A percentile compares a stretch with the other conserved stretches of the same genome.
phyloP scores from a whole-genome alignment of 2,797 vertebrate species.

The Coregonus suidteri region DNA sequence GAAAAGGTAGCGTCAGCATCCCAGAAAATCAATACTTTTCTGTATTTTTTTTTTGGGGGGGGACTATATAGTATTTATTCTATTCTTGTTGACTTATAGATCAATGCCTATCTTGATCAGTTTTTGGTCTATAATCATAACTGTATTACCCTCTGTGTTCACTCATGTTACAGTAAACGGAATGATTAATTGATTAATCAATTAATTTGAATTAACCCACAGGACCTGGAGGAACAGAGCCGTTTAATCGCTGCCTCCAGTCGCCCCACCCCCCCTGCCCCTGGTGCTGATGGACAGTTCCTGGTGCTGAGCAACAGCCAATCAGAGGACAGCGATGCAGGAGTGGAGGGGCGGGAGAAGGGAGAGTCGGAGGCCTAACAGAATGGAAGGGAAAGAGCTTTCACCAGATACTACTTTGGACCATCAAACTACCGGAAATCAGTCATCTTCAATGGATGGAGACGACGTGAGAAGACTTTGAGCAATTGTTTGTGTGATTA shows the following conservation, averaged over 20 bases:
- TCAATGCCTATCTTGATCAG: neutral
- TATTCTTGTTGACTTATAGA: neutral
- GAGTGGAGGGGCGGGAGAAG: constrained; percentile 88
- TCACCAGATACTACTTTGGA: neutral
- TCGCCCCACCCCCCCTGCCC: constrained; percentile 80
- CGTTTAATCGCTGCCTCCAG: constrained; percentile 94
- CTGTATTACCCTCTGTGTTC: neutral
- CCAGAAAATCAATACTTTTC: neutral
- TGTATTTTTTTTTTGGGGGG: too few relatives aligned
- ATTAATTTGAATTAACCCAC: constrained; percentile 3
- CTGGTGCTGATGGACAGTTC: constrained; percentile 85
- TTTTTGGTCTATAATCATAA: neutral
- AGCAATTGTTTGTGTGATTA: neutral
- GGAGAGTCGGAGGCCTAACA: constrained; percentile 91
- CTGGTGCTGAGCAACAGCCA: constrained; percentile 93
- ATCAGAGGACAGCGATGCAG: constrained; percentile 91
- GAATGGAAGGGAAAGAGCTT: neutral
- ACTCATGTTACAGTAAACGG: neutral
- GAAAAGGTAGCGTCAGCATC: constrained; percentile 85
- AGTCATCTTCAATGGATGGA: neutral
- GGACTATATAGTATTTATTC: neutral
- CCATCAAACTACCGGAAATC: neutral
- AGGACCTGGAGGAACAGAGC: constrained; percentile 98
- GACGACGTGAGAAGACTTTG: constrained; percentile 14
- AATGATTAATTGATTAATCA: neutral